A percentile compares a stretch with the other conserved stretches of the same genome.
phyloP scores from a whole-genome alignment of 2,888 invertebrate genomes.

The Yponomeuta cagnagella region DNA sequence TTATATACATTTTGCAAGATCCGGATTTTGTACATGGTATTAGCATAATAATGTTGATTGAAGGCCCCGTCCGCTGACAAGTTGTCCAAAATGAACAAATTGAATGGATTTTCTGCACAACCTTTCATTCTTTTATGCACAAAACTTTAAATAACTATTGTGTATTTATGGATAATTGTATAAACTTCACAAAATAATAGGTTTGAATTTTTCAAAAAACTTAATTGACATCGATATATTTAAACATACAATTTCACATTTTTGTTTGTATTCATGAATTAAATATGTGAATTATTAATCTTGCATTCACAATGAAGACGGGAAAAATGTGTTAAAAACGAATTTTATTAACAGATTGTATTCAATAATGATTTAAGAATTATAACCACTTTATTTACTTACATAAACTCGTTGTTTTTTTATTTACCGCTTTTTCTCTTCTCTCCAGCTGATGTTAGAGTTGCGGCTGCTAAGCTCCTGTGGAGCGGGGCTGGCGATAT shows the following conservation, averaged over 20 bases:
- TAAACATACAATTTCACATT: too few relatives aligned
- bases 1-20: too few relatives aligned
- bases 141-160: neutral
- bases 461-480: too few relatives aligned
- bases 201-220: too few relatives aligned
- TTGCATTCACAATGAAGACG: neutral
- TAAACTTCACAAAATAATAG: conserved; percentile 27
- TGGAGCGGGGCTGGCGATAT: too few relatives aligned
- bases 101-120: conserved; percentile 1
- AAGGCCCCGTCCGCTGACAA: too few relatives aligned
- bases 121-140: neutral
- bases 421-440: conserved; percentile 22
- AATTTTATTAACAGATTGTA: conserved; percentile 52
- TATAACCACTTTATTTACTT: conserved; percentile 56
- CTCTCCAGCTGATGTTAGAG: too few relatives aligned
- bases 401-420: conserved; percentile 22
- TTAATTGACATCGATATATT: too few relatives aligned
- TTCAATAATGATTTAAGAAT: conserved; percentile 48
- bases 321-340: conserved; percentile 37
- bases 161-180: conserved; percentile 27
- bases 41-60: too few relatives aligned
- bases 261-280: too few relatives aligned
- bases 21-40: too few relatives aligned
- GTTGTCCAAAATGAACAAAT: too few relatives aligned
- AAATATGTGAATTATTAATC: conserved; percentile 18